Percentiles rank a stretch among this genome's conserved stretches.
Evolutionary conservation across 2,888 invertebrate species (phyloP).

Genomic region (Caenorhabditis sp.): DNA sequence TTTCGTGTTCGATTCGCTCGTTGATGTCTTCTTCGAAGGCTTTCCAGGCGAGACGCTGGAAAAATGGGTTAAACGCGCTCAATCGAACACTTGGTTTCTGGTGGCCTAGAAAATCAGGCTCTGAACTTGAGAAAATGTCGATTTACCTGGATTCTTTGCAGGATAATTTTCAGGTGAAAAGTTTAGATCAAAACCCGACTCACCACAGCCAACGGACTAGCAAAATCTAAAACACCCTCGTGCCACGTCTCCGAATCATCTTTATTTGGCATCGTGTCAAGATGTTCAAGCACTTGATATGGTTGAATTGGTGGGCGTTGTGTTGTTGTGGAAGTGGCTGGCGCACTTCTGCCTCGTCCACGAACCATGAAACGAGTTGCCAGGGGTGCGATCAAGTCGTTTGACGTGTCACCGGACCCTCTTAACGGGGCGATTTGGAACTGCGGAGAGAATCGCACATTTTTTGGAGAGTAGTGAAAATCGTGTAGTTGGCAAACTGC

Average conservation of each 20-base stretch:
- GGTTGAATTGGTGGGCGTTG: slow-evolving; percentile 1
- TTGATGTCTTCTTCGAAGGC: slow-evolving; percentile 49
- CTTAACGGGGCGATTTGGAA: background rate
- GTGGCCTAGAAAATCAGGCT: too few species aligned
- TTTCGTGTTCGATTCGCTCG: slow-evolving; percentile 26
- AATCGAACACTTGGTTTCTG: too few species aligned
- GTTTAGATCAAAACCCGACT: slow-evolving; percentile 1
- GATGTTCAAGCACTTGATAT: slow-evolving; percentile 22
- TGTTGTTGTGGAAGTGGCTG: background rate
- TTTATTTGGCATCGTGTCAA: slow-evolving; percentile 4
- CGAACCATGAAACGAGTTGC: background rate
- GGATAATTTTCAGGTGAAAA: too few species aligned
- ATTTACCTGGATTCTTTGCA: too few species aligned
- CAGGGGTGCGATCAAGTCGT: background rate
- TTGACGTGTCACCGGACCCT: background rate
- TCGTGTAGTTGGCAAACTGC: background rate
- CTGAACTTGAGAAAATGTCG: too few species aligned
- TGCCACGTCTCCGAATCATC: slow-evolving; percentile 26
- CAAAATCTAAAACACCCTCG: slow-evolving; percentile 20
- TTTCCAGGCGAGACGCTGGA: slow-evolving; percentile 40
- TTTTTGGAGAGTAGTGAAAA: background rate
- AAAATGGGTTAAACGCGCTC: too few species aligned
- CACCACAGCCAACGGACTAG: slow-evolving; percentile 21
- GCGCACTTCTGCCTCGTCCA: background rate
- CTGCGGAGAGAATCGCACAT: background rate